A percentile compares a stretch with the other conserved stretches of the same genome.
Evolutionary conservation across 2,797 vertebrate genomes (phyloP).

Genomic region (Sebastes alutus): DNA sequence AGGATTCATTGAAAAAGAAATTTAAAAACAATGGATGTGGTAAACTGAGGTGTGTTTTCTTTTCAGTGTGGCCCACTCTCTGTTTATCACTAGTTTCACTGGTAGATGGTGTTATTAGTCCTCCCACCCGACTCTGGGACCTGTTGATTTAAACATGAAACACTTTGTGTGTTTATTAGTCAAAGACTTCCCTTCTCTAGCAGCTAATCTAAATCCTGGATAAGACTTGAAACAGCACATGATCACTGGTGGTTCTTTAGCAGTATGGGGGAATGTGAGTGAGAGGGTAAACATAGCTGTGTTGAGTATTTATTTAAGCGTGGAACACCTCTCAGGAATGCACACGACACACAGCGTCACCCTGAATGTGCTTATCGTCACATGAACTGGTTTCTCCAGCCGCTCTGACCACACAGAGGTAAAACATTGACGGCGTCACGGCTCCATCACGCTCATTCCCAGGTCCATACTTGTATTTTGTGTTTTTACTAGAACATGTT

Average conservation of each 20-base stretch:
- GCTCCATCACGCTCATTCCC: no score
- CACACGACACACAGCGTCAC: not conserved
- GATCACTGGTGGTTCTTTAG: conserved; percentile 15
- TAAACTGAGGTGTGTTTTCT: not conserved
- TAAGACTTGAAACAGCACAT: conserved; percentile 8
- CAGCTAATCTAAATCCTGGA: conserved; percentile 54
- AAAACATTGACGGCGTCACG: conserved; percentile 52
- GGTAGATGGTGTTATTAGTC: not conserved
- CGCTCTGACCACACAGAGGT: conserved; percentile 20
- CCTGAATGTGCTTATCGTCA: not conserved
- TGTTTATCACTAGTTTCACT: conserved; percentile 26
- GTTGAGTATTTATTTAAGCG: conserved; percentile 57
- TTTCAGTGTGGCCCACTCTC: not conserved
- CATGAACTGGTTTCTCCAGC: conserved; percentile 25
- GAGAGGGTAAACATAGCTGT: conserved; percentile 42
- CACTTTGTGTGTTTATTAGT: conserved; percentile 1
- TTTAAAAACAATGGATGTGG: not conserved
- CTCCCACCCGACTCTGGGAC: not conserved
- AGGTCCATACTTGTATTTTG: no score
- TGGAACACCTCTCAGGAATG: conserved; percentile 61
- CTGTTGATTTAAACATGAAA: conserved; percentile 18
- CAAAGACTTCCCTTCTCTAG: conserved; percentile 27
- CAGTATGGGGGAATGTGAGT: conserved; percentile 23
- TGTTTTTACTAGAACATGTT: no score
- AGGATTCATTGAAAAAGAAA: not conserved